A percentile compares a stretch with the other conserved stretches of the same genome.
These are phyloP conservation scores for Notodonta dromedarius DNA, from an alignment of 2,888 invertebrate species.

Conservation along the genomic window DNA sequence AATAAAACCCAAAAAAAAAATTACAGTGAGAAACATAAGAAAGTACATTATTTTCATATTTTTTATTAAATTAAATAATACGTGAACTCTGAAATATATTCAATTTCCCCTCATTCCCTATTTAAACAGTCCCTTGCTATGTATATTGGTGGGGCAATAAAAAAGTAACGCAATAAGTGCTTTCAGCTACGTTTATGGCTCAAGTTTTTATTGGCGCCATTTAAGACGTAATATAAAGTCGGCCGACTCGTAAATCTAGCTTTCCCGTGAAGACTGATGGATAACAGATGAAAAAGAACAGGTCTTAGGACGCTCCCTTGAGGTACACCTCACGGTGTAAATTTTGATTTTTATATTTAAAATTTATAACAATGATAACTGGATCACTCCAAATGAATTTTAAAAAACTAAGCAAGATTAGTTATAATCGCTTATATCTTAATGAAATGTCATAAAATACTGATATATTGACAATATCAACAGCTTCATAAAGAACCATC, in stretches of 20 bases:
- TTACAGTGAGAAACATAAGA: no score
- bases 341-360: no score
- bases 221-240: slow-evolving; percentile 73
- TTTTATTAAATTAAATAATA: neutral
- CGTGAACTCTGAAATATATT: neutral
- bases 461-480: no score
- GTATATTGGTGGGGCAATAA: slow-evolving; percentile 48
- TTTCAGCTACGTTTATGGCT: slow-evolving; percentile 60
- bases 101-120: slow-evolving; percentile 15
- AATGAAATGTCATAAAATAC: no score
- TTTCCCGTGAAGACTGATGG: slow-evolving; percentile 54
- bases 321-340: slow-evolving; percentile 17
- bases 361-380: no score
- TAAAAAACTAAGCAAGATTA: no score
- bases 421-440: no score
- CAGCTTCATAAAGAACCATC: no score
- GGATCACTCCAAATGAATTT: no score
- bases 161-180: slow-evolving; percentile 57
- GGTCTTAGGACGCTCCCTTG: slow-evolving; percentile 44
- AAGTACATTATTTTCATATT: no score
- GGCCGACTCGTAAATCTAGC: slow-evolving; percentile 72
- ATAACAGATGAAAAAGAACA: slow-evolving; percentile 33
- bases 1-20: no score
- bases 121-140: slow-evolving; percentile 47
- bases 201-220: slow-evolving; percentile 78